Conservation (phyloP, 1,140 invertebrate genomes). For the Drosophila persimilis region DNA sequence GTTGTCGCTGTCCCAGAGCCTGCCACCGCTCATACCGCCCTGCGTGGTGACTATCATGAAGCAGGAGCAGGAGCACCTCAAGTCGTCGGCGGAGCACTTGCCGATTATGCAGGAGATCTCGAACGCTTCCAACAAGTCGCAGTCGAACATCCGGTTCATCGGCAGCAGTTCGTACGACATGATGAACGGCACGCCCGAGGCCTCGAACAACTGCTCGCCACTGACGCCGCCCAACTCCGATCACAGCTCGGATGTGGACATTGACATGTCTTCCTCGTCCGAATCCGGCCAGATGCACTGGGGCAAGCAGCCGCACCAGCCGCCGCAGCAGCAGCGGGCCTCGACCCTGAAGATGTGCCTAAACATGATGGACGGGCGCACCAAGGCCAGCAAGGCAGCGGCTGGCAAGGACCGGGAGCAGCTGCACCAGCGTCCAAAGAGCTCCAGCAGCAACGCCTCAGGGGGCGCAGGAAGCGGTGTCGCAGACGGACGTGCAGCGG, state of each 20-base stretch:
- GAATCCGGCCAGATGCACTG: conserved; percentile 82
- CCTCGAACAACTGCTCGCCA: conserved; percentile 83
- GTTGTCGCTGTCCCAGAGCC: conserved; percentile 90
- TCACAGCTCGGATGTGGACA: conserved; percentile 88
- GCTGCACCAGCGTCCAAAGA: conserved; percentile 43
- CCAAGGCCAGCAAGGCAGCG: conserved; percentile 81
- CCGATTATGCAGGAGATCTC: conserved; percentile 78
- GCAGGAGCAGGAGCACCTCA: conserved; percentile 62
- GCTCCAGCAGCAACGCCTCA: conserved; percentile 53
- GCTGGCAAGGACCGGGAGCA: conserved; percentile 56
- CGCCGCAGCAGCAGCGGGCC: conserved; percentile 51
- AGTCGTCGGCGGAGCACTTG: conserved; percentile 46
- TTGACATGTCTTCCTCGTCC: conserved; percentile 81
- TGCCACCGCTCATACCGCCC: conserved; percentile 89
- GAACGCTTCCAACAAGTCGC: conserved; percentile 69
- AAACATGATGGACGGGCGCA: conserved; percentile 76
- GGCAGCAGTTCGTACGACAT: conserved; percentile 74
- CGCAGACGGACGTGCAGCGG: background rate
- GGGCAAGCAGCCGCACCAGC: conserved; percentile 39
- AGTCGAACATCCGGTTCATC: conserved; percentile 75
- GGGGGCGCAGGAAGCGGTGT: background rate
- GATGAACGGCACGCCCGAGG: conserved; percentile 48
- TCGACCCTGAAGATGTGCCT: conserved; percentile 68
- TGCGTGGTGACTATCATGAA: conserved; percentile 86
- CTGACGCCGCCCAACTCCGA: conserved; percentile 89